These are phyloP conservation scores for Rhabdornis inornatus DNA, from an alignment of 2,113 vertebrate species.

Conservation along the genomic window DNA sequence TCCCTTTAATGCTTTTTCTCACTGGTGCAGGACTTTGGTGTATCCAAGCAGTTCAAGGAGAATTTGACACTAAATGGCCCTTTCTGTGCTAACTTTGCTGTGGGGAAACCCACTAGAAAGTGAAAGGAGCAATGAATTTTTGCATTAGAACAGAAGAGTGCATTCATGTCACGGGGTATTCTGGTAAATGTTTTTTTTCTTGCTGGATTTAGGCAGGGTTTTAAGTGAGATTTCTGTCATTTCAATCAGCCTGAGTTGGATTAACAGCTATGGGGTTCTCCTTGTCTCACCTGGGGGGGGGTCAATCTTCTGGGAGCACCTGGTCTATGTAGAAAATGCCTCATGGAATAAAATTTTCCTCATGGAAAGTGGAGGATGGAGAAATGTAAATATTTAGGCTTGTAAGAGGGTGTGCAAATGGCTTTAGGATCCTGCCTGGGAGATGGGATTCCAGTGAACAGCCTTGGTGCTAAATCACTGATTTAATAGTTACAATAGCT, in stretches of 20 bases:
- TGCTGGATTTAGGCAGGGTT: not conserved
- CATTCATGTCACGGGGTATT: not conserved
- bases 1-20: not conserved
- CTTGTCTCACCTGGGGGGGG: not conserved
- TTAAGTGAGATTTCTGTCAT: not conserved
- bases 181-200: not conserved
- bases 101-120: not conserved
- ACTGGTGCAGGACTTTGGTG: not conserved
- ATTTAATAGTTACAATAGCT: not conserved
- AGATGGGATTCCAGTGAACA: not conserved
- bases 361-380: not conserved
- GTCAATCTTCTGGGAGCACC: not conserved
- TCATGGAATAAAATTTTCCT: not conserved
- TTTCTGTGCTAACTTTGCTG: not conserved
- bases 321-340: not conserved
- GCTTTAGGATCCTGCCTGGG: not conserved
- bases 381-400: not conserved
- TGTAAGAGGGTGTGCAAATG: not conserved
- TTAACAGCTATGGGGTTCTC: conserved; percentile 18
- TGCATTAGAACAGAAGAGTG: not conserved
- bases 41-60: not conserved
- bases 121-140: not conserved
- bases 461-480: not conserved
- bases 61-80: not conserved
- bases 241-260: not conserved